Evolutionary conservation across 2,113 vertebrate genomes (phyloP), one percentile per base, ranked within the genome.

Genomic region (Dasyornis broadbenti): DNA sequence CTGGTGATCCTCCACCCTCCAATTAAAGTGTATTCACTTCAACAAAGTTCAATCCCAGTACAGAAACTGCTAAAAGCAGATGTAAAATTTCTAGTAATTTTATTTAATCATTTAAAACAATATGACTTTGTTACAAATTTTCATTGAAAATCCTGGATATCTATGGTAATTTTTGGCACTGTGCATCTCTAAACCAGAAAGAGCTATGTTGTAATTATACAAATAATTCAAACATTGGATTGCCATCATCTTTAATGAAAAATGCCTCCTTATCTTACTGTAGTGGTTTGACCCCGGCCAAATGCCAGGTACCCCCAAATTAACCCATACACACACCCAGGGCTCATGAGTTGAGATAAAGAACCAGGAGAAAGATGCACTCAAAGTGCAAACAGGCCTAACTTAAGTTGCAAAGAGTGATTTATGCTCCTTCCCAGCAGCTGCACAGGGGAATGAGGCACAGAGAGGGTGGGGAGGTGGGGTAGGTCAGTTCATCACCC

Each of bases 21-120:
- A 1, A 2, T 9, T 0, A 0, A 56, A 82, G 45, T 37, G 11
- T 10, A 40, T 75, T 81, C 42, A 30, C 1, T 7, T 86, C 15
- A 65, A 7, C 9, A 19, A 39, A 40, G 15, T 68, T 90, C 8
- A 26, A 0, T 27, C 49, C 10, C 12, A 42, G 12, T 77, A 68
- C 15, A 57, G 15, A 73, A 5, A 10, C 8, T 81, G 7, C 13
- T 66, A 21, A 31, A 79, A 78, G 15, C 7, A 82, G 15, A 10
- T 54, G 6, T 37, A 33, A 44, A 82, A 45, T 61, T 85, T 19
- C 15, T 59, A 39, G 7, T 23, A 4, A 33, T 61, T 81, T 69
- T 63, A n/a, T 65, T 56, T 53, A 70, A 17, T 66, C 1, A 0
- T 15, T 77, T 69, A 35, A 78, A 68, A 72, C 15, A 45, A 11